Percentiles rank a stretch among this genome's conserved stretches.
phyloP scores from a whole-genome alignment of 1,140 invertebrate genomes.

The Drosophila kurseongensis region DNA sequence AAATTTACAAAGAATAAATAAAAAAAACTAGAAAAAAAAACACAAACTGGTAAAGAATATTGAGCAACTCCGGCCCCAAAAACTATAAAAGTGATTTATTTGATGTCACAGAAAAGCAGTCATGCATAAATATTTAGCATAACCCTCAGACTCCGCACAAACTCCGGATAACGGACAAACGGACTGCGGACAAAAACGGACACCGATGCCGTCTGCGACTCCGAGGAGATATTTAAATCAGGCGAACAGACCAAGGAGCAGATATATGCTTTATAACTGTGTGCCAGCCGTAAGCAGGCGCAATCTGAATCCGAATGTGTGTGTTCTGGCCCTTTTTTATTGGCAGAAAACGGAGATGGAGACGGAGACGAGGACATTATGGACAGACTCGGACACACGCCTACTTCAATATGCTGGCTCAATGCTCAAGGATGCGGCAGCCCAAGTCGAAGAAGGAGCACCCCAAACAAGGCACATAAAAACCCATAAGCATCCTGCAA shows the following conservation, averaged over 20 bases:
- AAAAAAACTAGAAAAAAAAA: constrained; percentile 3
- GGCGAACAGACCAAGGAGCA: constrained; percentile 35
- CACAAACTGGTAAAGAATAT: constrained; percentile 34
- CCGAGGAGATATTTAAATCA: constrained; percentile 66
- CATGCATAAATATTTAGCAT: constrained; percentile 82
- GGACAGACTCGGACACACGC: constrained; percentile 64
- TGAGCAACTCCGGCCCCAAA: constrained; percentile 60
- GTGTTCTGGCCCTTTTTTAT: constrained; percentile 54
- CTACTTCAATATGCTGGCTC: constrained; percentile 75
- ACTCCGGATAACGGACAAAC: constrained; percentile 36
- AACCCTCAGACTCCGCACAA: constrained; percentile 68
- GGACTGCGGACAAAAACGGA: constrained; percentile 31
- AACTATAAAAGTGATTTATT: constrained; percentile 81
- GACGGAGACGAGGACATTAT: constrained; percentile 47
- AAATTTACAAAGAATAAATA: constrained; percentile 13
- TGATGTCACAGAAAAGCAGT: constrained; percentile 82
- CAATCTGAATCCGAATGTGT: constrained; percentile 26
- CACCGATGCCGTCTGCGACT: constrained; percentile 43
- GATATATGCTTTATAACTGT: constrained; percentile 78
- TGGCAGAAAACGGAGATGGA: constrained; percentile 38
- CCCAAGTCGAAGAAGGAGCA: constrained; percentile 20
- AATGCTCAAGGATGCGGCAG: constrained; percentile 44
- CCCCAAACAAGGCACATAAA: constrained; percentile 78
- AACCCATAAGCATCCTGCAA: constrained; percentile 70
- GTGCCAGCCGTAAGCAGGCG: constrained; percentile 51